Base-by-base conservation (phyloP, 2,888 invertebrate species). In the Eurois occulta region DNA sequence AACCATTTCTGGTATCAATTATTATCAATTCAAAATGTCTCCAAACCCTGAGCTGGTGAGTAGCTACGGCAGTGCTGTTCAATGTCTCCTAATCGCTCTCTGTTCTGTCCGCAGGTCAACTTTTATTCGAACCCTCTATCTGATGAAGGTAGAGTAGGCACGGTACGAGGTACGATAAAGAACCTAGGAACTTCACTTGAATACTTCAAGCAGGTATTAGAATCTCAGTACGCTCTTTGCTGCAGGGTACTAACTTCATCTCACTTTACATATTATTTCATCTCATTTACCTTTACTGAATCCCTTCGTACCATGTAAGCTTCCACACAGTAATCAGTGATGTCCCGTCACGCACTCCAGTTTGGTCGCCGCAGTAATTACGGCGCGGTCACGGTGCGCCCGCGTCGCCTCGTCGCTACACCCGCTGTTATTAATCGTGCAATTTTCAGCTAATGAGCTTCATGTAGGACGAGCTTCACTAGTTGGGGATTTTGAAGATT, bases 381-480 rank as follows among this genome's bases (percentile, higher is more conserved):
- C 80, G 79, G 78, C 67, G 43, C 77, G 82, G 87, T 87, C 85
- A 87, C 85, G 89, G 69, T 77, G 83, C 84, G 87, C 87, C 84
- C 82, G 84, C 80, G 86, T 74, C 78, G 80, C 81, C 82, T 80
- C 80, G 84, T 80, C 80, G 77, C 83, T 78, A 83, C 80, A 76
- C 84, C 69, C 85, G 70, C 74, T 55, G 74, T 83, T 84, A 90
- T 90, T 90, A 88, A 89, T 90, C 81, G 87, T 80, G 85, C 90
- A 86, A 88, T 90, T 87, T 88, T 87, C 81, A 75, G 85, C 85
- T 89, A 88, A 88, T 88, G 81, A 89, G 89, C 74, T 77, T 73
- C 78, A 64, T 66, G 84, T 78, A 86, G 64, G 75, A 62, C 18
- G 13, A 78, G 58, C 52, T 75, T 55, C 66, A 86, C 62, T 8